Evolutionary conservation across 2,113 vertebrate species (phyloP), one percentile per base, ranked within the genome.

Genomic region (Sitta europaea): DNA sequence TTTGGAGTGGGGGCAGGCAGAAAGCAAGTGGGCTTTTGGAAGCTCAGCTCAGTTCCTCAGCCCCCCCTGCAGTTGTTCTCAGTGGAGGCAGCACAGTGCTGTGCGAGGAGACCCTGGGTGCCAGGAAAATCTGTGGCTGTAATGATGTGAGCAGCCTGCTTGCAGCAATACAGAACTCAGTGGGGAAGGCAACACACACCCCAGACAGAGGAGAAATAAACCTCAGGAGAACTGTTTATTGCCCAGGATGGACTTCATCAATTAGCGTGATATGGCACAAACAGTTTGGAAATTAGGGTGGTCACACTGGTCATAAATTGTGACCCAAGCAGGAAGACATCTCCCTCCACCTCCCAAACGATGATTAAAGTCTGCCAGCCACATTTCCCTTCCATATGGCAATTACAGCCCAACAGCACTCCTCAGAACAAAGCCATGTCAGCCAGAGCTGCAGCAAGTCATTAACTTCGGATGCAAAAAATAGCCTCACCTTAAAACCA

Each of bases 171-270:
- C 67, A 70, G 58, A 79, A 23, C 72, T 80, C 63, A 3, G 33
- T 18, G 47, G 63, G 62, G 78, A 88, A 28, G 62, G 78, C 33
- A 86, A 58, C 50, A 42, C 11, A 29, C 62, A 45, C 45, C 86
- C 65, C 83, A 86, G 61, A 53, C 1, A 11, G 65, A 50, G 61
- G 42, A 81, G 20, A 73, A 95, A 90, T 90, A 50, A 88, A 86
- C 86, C 92, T 80, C 94, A 57, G 78, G 95, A 92, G 88, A 94
- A 24, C 54, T 83, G 23, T 66, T 92, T 50, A 88, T 42, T 62
- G 82, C 71, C 82, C 78, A 73, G 73, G 67, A 78, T 83, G 78
- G 78, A 58, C 48, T 62, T 38, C 71, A 70, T 77, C 82, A 80
- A 92, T 95, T 92, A 87, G 58, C 22, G 73, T 11, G 63, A 82